Base-by-base conservation (phyloP, 2,888 invertebrate species). In the Aporophyla nigra region DNA sequence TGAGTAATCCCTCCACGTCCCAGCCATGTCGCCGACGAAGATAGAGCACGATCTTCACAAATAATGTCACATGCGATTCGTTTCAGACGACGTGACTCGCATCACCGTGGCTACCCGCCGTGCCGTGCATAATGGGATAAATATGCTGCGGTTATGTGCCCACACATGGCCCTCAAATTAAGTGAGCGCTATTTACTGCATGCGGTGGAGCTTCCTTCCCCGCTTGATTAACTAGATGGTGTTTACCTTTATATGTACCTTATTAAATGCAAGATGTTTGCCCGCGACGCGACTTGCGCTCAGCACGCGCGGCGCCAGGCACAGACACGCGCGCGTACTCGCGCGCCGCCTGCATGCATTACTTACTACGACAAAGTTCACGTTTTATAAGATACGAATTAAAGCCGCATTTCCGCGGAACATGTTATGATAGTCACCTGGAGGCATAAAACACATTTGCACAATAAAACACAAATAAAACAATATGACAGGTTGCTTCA, bases 31-130 rank as follows among this genome's bases (percentile, higher is more conserved):
- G 95, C 94, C 95, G 96, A 96, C 96, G 96, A 96, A 96, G 96
- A 96, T 96, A 96, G 96, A 96, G 96, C 96, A 96, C 96, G 96
- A 96, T 96, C 96, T 96, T 96, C 96, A 96, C 96, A 96, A 96
- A 96, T 96, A 96, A 96, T 96, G 96, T 96, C 96, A 96, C 96
- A 96, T 96, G 96, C 96, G 96, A 96, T 96, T 96, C 96, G 96
- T 96, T 96, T 96, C 96, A 93, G 93, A 90, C 92, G 93, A 96
- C 96, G 96, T 96, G 96, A 96, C 96, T 96, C 95, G 96, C 96
- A 96, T 96, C 95, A 90, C 93, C 94, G 93, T 93, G 93, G 93
- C 93, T 91, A 92, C 92, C 92, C 92, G 92, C 91, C 93, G 93
- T 93, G 95, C 95, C 95, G 92, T 95, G 96, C 96, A 96, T 96